Base-by-base conservation (phyloP, 64 coral and sea anemone species). In the Exaiptasia diaphana region DNA sequence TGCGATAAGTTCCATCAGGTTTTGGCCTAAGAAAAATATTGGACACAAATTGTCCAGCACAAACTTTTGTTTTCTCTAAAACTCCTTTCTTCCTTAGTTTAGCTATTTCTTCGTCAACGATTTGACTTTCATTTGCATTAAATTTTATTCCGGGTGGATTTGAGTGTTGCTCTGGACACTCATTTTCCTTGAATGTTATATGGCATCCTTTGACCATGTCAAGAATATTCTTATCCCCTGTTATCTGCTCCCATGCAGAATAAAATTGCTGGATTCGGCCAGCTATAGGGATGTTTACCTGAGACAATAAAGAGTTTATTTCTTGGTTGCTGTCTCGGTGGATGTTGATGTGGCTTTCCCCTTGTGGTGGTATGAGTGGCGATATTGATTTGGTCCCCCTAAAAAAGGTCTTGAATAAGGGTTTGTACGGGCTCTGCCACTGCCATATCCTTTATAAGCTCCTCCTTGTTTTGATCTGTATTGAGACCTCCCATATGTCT, bases 161-260 rank as follows among this genome's bases (percentile, higher is more conserved):
- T 36, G 22, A 59, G 28, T 59, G 39, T 56, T 78, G 75, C 34
- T 59, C 24, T 38, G 75, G 75, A 55, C 57, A 78, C 25, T 58
- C 50, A 78, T 61, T 78, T 59, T 55, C 50, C 58, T 31, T 78
- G 75, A 78, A 78, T 78, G 50, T 78, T 78, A 67, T 64, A 82
- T 68, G 78, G 78, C 78, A 82, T 52, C 78, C 78, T 42, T 82
- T 68, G 43, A 82, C 59, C 78, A 53, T 81, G 62, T 81, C 78
- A 33, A 81, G 52, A 81, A 81, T 67, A 18, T 29, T 42, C 50
- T 21, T 29, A n/a, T 78, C 24, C 24, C 28, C 18, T 18, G 62
- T 67, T 18, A 67, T 31, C 12, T 14, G 17, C 27, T 38, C 27
- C 74, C 74, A 78, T 37, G 74, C 46, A 1, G 68, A 36, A 72